Base-by-base conservation (phyloP, 2,797 vertebrate species). In the Pipistrellus nathusii region DNA sequence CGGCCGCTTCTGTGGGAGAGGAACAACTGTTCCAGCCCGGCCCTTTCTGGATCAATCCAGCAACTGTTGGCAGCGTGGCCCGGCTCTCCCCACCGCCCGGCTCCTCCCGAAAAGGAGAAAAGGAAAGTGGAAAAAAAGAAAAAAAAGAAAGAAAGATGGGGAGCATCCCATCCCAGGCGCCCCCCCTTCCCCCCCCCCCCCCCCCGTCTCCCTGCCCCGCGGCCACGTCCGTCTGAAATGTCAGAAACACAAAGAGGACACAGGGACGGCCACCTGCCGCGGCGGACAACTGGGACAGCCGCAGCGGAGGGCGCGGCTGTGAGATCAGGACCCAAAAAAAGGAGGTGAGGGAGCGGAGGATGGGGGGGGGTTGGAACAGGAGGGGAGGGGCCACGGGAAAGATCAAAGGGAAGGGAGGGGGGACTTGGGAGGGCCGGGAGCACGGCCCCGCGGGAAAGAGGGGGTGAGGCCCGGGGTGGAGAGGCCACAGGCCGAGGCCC, bases 251-350 rank as follows among this genome's bases (percentile, higher is more conserved):
- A 98, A 98, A 98, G 98, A 98, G 96, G 96, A 91, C 97, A 95
- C 95, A 97, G 97, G 97, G 97, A 98, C 98, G 98, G 98, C 98
- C 99, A 99, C 99, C 99, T 99, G 99, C 99, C 99, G 75, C 69
- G 97, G 97, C 97, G 97, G 99, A 98, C 99, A 99, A 99, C 99
- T 99, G 99, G 98, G 96, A 80, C 97, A 97, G 97, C 98, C 97
- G 97, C 98, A 59, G 96, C 98, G 97, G 1, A 48, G 46, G 51
- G 98, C 97, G 98, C 91, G 97, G 32, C 97, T 97, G 98, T 98
- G 98, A 98, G 98, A 98, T 98, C 98, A 98, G 98, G 96, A 69
- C 97, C 98, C 98, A 96, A 97, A 97, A 98, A 98, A 98, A 98
- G 98, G 96, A 91, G 95, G 57, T 81, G 94, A 97, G 97, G 97